Evolutionary conservation across 2,888 invertebrate species (phyloP).

Genomic region (Drosophila lacicola): DNA sequence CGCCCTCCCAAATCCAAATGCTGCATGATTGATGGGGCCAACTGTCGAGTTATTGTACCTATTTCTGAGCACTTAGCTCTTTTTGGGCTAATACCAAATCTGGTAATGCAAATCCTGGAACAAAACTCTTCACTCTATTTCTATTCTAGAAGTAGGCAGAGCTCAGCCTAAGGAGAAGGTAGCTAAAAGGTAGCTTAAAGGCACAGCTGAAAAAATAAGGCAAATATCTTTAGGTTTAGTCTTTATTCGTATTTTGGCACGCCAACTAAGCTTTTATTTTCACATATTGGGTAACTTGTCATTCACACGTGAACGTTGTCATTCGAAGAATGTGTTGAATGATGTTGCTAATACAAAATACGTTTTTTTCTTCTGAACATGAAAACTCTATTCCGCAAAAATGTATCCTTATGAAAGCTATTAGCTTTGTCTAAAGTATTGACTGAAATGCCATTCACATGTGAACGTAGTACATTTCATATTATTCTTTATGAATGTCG

Average conservation of each 20-base stretch:
- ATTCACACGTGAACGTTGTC: not conserved
- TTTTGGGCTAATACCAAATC: conserved; percentile 33
- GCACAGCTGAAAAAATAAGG: not conserved
- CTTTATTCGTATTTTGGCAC: no score
- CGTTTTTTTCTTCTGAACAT: no score
- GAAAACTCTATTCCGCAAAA: no score
- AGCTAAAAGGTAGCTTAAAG: no score
- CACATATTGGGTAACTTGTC: not conserved
- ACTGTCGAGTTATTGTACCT: conserved; percentile 7
- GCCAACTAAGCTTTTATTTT: not conserved
- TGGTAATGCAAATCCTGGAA: conserved; percentile 6
- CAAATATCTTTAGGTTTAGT: no score
- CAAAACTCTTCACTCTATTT: conserved; percentile 2
- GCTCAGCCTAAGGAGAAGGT: not conserved
- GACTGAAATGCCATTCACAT: not conserved
- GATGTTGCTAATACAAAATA: not conserved
- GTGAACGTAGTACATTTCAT: not conserved
- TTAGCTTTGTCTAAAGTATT: no score
- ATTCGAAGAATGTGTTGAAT: not conserved
- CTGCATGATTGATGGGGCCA: conserved; percentile 29
- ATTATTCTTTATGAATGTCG: no score
- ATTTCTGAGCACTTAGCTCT: conserved; percentile 5
- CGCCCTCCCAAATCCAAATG: not conserved
- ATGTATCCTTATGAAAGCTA: no score
- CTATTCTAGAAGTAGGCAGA: not conserved